A percentile compares a stretch with the other conserved stretches of the same genome.
Evolutionary conservation across 2,113 vertebrate species (phyloP).

Genomic region (Periophthalmus modestus): DNA sequence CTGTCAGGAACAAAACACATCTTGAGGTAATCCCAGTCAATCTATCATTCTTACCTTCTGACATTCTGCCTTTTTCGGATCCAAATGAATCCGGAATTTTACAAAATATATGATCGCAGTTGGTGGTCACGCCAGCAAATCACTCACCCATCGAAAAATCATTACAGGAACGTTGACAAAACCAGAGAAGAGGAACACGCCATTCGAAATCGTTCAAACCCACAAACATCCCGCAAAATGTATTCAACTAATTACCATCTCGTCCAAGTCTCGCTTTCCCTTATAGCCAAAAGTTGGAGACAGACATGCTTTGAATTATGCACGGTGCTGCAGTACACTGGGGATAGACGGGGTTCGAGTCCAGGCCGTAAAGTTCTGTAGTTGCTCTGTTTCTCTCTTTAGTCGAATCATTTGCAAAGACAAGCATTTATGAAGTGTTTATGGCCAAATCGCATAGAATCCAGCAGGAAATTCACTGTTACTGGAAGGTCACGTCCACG

Average conservation of each 20-base stretch:
- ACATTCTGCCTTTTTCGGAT: too few relatives aligned
- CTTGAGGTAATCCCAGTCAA: neutral
- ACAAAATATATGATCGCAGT: neutral
- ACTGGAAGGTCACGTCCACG: neutral
- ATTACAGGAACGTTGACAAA: neutral
- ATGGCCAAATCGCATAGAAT: conserved; percentile 28
- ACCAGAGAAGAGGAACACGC: neutral
- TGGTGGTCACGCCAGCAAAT: neutral
- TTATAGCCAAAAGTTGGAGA: conserved; percentile 12
- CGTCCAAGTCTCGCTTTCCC: neutral
- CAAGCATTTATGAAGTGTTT: conserved; percentile 64
- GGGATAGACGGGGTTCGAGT: conserved; percentile 13
- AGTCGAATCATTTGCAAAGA: conserved; percentile 59
- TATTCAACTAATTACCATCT: neutral
- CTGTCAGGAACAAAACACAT: neutral
- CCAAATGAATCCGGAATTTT: neutral
- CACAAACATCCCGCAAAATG: neutral
- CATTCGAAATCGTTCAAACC: neutral
- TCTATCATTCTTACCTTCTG: neutral
- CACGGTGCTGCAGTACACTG: neutral
- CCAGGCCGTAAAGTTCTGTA: conserved; percentile 42
- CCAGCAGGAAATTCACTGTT: conserved; percentile 17
- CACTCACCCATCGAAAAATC: neutral
- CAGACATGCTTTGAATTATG: conserved; percentile 24
- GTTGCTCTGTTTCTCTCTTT: conserved; percentile 59